Evolutionary conservation across 2,113 vertebrate species (phyloP), one percentile per base, ranked within the genome.

Genomic region (Aegypius monachus): DNA sequence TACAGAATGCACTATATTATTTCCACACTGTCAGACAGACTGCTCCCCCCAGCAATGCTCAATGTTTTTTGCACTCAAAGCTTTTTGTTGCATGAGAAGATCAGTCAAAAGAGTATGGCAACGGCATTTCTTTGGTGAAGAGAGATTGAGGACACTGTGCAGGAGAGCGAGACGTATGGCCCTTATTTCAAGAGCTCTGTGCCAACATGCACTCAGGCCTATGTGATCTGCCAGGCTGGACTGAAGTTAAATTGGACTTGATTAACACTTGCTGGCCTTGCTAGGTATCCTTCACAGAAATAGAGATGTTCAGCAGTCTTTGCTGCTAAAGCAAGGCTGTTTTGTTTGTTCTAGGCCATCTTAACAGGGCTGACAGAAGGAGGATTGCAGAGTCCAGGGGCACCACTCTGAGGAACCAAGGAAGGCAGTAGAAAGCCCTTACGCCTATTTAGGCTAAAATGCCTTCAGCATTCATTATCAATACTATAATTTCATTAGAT

Each of bases 121-220:
- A 48, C 8, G 6, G 32, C n/a, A 23, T 18, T 86, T 83, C 36
- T 70, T 47, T 36, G 27, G 45, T 48, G 50, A 74, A 47, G 42
- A 61, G 18, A 91, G 16, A 65, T 4, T 16, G 34, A 68, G 43
- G 26, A 45, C 26, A 29, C n/a, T 20, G 10, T 16, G 29, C 40
- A 43, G 26, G 59, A 72, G 18, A 52, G 4, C 12, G 20, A 77
- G 45, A 36, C 2, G 0, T 5, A 26, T 0, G 0, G 7, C 27
- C 56, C 8, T 45, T 65, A 65, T 13, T 67, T 32, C 13, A 43
- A 45, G 63, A 73, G 53, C 9, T 59, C 40, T 66, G 40, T 67
- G 15, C 23, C 66, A 56, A 32, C 36, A 16, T 26, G 42, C 16
- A 13, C 31, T 20, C 36, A 56, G 40, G 21, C 10, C 43, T 63